These are phyloP conservation scores for Mythimna impura DNA, from an alignment of 2,888 invertebrate species.

Conservation along the genomic window DNA sequence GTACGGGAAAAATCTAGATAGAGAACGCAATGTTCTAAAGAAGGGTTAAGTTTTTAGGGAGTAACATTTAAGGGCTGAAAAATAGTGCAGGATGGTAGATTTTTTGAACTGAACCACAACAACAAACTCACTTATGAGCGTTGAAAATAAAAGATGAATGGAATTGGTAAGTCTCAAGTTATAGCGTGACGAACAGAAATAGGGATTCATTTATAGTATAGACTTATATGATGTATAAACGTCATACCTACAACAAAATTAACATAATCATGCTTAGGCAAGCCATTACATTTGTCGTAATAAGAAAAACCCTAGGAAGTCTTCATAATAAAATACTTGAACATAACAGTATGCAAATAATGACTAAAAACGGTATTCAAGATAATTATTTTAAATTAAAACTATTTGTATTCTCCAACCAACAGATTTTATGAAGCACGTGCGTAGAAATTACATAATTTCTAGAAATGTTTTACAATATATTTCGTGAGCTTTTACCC, in stretches of 20 bases:
- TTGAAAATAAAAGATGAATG: no score
- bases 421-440: conserved; percentile 1
- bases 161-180: no score
- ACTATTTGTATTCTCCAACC: conserved; percentile 25
- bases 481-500: conserved; percentile 1
- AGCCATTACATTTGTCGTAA: not conserved
- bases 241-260: not conserved
- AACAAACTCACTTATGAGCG: no score
- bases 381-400: conserved; percentile 16
- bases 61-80: no score
- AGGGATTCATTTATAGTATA: no score
- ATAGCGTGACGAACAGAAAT: no score
- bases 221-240: not conserved
- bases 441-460: conserved; percentile 20
- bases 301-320: not conserved
- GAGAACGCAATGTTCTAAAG: no score
- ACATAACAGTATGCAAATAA: conserved; percentile 6
- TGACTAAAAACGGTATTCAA: not conserved
- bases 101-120: no score
- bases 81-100: no score
- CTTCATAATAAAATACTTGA: conserved; percentile 1
- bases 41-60: no score
- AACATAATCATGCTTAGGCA: not conserved
- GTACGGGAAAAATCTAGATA: no score
- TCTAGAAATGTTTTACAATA: conserved; percentile 11